phyloP scores from a whole-genome alignment of 2,113 vertebrate species.

The Panthera tigris region DNA sequence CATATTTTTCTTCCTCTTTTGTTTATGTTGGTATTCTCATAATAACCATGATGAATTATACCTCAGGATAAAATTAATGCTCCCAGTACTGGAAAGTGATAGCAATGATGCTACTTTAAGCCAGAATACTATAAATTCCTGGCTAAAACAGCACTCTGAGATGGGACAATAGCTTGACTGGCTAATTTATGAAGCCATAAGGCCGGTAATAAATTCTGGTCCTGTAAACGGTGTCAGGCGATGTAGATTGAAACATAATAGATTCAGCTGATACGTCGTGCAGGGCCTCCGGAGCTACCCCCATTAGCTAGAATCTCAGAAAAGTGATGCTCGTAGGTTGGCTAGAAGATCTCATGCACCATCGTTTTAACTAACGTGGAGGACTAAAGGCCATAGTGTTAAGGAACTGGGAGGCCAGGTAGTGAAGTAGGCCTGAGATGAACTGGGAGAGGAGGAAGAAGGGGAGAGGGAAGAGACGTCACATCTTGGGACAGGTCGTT shows the following conservation, averaged over 20 bases:
- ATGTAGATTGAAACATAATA: not conserved
- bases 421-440: not conserved
- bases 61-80: conserved; percentile 24
- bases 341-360: fast-evolving
- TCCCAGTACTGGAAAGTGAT: not conserved
- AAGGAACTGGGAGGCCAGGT: not conserved
- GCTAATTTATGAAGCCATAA: conserved; percentile 59
- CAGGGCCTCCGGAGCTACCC: not conserved
- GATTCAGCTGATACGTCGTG: not conserved
- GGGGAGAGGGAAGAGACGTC: not conserved
- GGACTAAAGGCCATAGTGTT: not conserved
- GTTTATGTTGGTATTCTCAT: conserved; percentile 21
- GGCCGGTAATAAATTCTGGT: conserved; percentile 33
- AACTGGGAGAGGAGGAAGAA: not conserved
- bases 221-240: not conserved
- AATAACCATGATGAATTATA: conserved; percentile 43
- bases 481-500: fast-evolving
- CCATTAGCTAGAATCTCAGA: not conserved
- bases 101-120: not conserved
- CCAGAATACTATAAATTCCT: not conserved
- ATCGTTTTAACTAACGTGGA: fast-evolving
- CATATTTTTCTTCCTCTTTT: not conserved
- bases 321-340: fast-evolving
- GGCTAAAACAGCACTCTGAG: not conserved
- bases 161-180: not conserved